A percentile compares a stretch with the other conserved stretches of the same genome.
Conservation (phyloP, 1,140 invertebrate species). For the Ceratoteleas bidentatus region DNA sequence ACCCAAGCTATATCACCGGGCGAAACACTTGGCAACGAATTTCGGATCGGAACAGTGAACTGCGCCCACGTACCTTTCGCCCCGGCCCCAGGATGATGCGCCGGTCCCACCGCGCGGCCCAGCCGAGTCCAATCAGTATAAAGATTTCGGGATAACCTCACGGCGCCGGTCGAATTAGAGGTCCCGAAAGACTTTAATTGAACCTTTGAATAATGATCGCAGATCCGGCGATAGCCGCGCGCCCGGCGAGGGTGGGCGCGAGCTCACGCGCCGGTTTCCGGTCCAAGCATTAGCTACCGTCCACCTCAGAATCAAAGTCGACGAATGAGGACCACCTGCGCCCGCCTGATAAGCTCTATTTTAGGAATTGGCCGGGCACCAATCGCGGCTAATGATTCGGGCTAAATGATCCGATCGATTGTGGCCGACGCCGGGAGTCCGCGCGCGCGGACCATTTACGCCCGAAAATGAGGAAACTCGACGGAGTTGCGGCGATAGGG, state of each 20-base stretch:
- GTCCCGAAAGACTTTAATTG: constrained; percentile 78
- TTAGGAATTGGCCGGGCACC: constrained; percentile 14
- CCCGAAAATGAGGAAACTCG: constrained; percentile 42
- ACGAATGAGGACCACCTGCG: constrained; percentile 58
- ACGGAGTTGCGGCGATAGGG: constrained; percentile 35
- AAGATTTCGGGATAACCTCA: constrained; percentile 78
- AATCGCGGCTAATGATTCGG: constrained; percentile 38
- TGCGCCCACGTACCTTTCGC: constrained; percentile 73
- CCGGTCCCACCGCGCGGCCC: constrained; percentile 50
- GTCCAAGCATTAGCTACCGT: constrained; percentile 52
- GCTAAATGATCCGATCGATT: constrained; percentile 48
- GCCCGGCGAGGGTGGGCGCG: constrained; percentile 63
- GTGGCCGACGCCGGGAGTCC: background rate
- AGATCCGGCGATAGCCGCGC: constrained; percentile 73
- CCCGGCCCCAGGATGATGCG: constrained; percentile 46
- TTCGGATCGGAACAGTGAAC: constrained; percentile 75
- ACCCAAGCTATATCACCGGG: constrained; percentile 75
- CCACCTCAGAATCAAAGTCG: constrained; percentile 45
- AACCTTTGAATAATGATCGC: constrained; percentile 80
- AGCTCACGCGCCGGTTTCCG: constrained; percentile 55
- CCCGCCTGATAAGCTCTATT: constrained; percentile 49
- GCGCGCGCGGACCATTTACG: constrained; percentile 10
- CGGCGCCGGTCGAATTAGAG: constrained; percentile 77
- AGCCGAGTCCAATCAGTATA: constrained; percentile 77
- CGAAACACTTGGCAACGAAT: constrained; percentile 75